Evolutionary conservation across 2,113 vertebrate genomes (phyloP), one percentile per base, ranked within the genome.

Genomic region (Amblyornis subalaris): DNA sequence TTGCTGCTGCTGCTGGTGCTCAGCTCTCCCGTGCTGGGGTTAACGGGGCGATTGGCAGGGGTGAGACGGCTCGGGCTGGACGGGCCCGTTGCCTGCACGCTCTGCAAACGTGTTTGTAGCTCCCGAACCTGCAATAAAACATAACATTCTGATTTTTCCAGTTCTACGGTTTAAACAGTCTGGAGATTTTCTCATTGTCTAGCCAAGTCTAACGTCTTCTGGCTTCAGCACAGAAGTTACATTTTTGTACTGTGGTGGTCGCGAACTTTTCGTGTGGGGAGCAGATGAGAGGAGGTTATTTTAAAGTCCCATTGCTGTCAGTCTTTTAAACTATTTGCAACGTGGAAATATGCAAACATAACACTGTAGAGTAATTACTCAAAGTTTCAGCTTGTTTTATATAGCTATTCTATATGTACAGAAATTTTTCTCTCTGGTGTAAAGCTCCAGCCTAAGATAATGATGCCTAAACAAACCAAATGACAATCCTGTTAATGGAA

Each of bases 1-100:
- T 98, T 99, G 97, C 98, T 99, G 93, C 98, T 99, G 96, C 98
- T 98, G 97, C 98, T 98, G 7, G 98, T 99, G 96, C 98, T 99
- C 71, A 99, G 97, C 85, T 99, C 98, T 61, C 98, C 98, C 0
- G 98, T 99, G 96, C 98, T 98, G 80, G 98, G 98, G 93, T 99
- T 99, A 38, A 99, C 44, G 2, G 98, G 98, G 75, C 98, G 98
- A 69, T 93, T 98, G 84, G 97, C 75, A 4, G 98, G 97, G 25
- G 97, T 97, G 24, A 98, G 98, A 38, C 98, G 98, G 17, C 98
- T 97, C 0, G 98, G 98, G 88, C 98, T 99, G 75, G 98, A 98
- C 3, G 98, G 98, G 25, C 98, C 98, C 1, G 97, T 96, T 24
- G 98, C 97, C 87, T 98, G 98, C 18, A 98, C 89, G 0, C 98